Conservation (phyloP, 1,140 invertebrate genomes). For the Drosophila burlai region DNA sequence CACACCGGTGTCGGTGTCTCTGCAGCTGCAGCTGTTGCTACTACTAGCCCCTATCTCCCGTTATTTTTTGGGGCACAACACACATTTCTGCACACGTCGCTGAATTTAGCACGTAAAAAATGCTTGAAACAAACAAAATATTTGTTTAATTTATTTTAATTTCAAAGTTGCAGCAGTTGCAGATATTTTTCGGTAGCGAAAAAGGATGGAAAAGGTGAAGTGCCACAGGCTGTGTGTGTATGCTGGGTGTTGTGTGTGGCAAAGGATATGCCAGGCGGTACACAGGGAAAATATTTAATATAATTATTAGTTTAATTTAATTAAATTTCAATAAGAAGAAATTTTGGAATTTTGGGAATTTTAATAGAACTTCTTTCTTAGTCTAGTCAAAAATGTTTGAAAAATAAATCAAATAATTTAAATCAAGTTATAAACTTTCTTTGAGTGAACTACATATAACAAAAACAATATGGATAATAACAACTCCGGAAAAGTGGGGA, state of each 20-base stretch:
- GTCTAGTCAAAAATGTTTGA: neutral
- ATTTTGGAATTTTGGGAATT: neutral
- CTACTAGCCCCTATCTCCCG: slow-evolving; percentile 4
- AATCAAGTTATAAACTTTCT: neutral
- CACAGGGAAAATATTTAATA: slow-evolving; percentile 3
- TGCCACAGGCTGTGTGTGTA: slow-evolving; percentile 37
- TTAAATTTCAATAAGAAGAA: neutral
- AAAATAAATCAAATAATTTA: neutral
- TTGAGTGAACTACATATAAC: neutral
- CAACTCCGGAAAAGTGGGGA: slow-evolving; percentile 54
- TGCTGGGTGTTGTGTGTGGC: slow-evolving; percentile 13
- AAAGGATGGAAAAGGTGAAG: slow-evolving; percentile 30
- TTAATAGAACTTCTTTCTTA: no score
- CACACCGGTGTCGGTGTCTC: slow-evolving; percentile 32
- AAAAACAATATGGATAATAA: slow-evolving; percentile 32
- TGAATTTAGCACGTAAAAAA: slow-evolving; percentile 72
- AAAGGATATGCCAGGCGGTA: slow-evolving; percentile 53
- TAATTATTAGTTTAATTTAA: neutral
- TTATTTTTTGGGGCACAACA: slow-evolving; percentile 40
- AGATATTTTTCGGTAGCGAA: slow-evolving; percentile 52
- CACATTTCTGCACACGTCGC: slow-evolving; percentile 55
- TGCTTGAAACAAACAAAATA: slow-evolving; percentile 79
- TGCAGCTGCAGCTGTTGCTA: slow-evolving; percentile 47
- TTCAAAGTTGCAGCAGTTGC: slow-evolving; percentile 78
- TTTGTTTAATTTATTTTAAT: slow-evolving; percentile 83